Conservation (phyloP, 1,140 invertebrate genomes). For the Panagrolaimus sp. region DNA sequence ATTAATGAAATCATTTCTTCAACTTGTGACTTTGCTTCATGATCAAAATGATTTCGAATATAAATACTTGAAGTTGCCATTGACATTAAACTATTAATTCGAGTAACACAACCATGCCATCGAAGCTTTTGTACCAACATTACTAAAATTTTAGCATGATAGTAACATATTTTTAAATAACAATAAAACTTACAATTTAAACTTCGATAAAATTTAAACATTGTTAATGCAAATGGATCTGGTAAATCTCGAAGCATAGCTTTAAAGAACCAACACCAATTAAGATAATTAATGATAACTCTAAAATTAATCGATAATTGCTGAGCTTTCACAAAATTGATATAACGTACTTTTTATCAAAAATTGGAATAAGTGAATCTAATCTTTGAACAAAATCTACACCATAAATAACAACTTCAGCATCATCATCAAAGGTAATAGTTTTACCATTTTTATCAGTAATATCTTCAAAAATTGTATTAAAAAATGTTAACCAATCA, state of each 20-base stretch:
- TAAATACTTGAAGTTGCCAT: constrained; percentile 58
- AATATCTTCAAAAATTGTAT: constrained; percentile 54
- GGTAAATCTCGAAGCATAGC: constrained; percentile 52
- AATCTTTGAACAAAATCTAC: constrained; percentile 54
- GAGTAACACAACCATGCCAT: constrained; percentile 57
- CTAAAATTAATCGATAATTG: constrained; percentile 24
- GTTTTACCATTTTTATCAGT: constrained; percentile 25
- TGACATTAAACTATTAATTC: constrained; percentile 55
- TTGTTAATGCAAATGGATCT: constrained; percentile 56
- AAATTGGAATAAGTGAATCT: constrained; percentile 48
- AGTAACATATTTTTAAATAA: neutral
- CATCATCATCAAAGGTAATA: constrained; percentile 49
- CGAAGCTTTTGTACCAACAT: constrained; percentile 57
- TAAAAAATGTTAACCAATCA: constrained; percentile 54
- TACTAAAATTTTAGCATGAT: constrained; percentile 37
- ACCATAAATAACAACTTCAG: constrained; percentile 55
- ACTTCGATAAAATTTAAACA: constrained; percentile 57
- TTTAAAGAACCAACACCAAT: constrained; percentile 58
- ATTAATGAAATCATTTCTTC: constrained; percentile 77
- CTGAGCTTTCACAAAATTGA: neutral
- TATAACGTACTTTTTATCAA: constrained; percentile 42
- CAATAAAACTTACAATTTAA: constrained; percentile 43
- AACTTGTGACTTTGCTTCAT: constrained; percentile 57
- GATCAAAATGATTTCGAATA: constrained; percentile 57
- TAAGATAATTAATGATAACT: constrained; percentile 51